phyloP scores from a whole-genome alignment of 2,113 vertebrate genomes.

The Mystacornis crossleyi region DNA sequence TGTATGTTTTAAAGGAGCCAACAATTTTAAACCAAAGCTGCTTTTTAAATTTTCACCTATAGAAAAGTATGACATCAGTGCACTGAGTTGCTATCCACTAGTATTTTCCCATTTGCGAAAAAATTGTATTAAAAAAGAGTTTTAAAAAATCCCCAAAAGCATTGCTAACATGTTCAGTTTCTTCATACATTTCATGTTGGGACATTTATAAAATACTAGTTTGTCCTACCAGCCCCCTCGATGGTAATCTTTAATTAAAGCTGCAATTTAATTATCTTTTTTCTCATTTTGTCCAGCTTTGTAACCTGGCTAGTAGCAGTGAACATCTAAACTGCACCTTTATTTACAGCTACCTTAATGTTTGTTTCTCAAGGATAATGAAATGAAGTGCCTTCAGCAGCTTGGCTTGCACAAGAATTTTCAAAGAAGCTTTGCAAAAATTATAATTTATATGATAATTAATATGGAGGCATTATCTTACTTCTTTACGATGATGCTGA shows the following conservation, averaged over 20 bases:
- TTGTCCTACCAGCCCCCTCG: neutral
- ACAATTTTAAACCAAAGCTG: neutral
- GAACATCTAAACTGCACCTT: neutral
- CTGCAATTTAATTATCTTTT: neutral
- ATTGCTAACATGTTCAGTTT: neutral
- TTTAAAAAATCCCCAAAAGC: neutral
- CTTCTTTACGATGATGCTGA: neutral
- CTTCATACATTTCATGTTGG: neutral
- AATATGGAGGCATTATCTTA: neutral
- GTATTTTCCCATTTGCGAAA: neutral
- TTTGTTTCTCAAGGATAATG: neutral
- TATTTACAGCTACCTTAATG: slow-evolving; percentile 17
- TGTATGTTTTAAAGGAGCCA: neutral
- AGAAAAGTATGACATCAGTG: neutral
- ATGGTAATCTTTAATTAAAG: slow-evolving; percentile 29
- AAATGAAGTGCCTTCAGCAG: neutral
- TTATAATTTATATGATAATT: neutral
- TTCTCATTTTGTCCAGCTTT: neutral
- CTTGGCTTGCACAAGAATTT: neutral
- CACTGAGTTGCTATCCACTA: neutral
- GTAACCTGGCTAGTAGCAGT: neutral
- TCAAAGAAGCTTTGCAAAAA: neutral
- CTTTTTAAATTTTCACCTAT: neutral
- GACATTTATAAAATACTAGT: neutral
- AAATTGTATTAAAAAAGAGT: neutral